Percentiles rank a stretch among this genome's conserved stretches.
phyloP scores from a whole-genome alignment of 2,888 invertebrate genomes.

The Cheilosia vernalis region DNA sequence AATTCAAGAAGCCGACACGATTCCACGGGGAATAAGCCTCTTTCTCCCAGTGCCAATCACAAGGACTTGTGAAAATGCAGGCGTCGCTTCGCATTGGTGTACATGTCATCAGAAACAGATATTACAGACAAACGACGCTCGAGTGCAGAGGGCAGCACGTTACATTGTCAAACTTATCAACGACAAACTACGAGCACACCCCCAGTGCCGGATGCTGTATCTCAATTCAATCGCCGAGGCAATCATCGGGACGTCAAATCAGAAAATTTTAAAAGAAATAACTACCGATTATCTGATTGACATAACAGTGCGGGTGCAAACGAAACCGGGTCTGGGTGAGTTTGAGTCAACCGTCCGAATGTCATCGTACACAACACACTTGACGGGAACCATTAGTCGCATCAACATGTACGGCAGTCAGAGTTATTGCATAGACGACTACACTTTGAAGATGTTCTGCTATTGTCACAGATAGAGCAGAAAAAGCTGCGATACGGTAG shows the following conservation, averaged over 20 bases:
- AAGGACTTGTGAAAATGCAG: constrained; percentile 91
- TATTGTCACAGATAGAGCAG: constrained; percentile 85
- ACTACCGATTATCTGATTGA: constrained; percentile 81
- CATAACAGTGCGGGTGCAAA: constrained; percentile 83
- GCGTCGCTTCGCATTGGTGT: constrained; percentile 93
- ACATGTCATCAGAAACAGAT: constrained; percentile 90
- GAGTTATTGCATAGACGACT: constrained; percentile 90
- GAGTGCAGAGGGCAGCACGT: constrained; percentile 86
- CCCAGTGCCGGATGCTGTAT: constrained; percentile 87
- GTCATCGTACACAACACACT: constrained; percentile 79
- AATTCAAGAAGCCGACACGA: constrained; percentile 81
- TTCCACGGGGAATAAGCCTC: constrained; percentile 88
- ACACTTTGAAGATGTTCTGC: constrained; percentile 90
- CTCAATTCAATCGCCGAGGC: constrained; percentile 87
- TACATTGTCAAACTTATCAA: constrained; percentile 88
- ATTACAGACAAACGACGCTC: constrained; percentile 84
- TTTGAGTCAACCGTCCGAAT: constrained; percentile 91
- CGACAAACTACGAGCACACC: constrained; percentile 85
- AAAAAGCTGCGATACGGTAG: background rate
- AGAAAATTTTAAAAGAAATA: constrained; percentile 80
- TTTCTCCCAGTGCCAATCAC: constrained; percentile 89
- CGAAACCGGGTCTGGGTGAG: constrained; percentile 84
- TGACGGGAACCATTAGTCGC: constrained; percentile 89
- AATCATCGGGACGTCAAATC: constrained; percentile 85
- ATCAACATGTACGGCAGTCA: constrained; percentile 92